Percentiles rank a stretch among this genome's conserved stretches.
Evolutionary conservation across 2,888 invertebrate genomes (phyloP).

Genomic region (Chydorus sphaericus): DNA sequence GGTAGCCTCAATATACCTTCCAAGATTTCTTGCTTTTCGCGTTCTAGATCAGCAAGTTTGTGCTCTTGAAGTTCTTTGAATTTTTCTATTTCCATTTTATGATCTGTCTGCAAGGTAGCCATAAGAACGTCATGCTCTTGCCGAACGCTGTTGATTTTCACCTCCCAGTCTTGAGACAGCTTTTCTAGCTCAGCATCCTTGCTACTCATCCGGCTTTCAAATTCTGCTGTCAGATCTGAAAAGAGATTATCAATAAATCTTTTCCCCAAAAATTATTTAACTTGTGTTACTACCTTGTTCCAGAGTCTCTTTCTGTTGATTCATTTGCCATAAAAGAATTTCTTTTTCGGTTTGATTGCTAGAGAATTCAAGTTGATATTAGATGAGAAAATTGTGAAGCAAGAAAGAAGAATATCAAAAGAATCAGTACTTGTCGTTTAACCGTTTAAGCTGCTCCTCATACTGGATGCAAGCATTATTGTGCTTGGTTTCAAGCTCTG

Average conservation of each 20-base stretch:
- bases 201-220: background rate
- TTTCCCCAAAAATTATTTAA: background rate
- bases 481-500: background rate
- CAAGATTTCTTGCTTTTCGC: background rate
- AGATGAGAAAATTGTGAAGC: background rate
- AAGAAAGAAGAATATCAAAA: background rate
- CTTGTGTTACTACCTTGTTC: background rate
- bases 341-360: slow-evolving; percentile 1
- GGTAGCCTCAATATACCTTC: too few species aligned
- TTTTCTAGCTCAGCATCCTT: background rate
- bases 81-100: background rate
- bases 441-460: background rate
- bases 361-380: background rate
- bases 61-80: background rate
- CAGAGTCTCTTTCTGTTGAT: background rate
- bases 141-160: background rate
- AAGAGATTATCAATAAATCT: background rate
- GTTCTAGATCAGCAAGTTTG: background rate
- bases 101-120: background rate
- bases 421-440: background rate
- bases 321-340: background rate
- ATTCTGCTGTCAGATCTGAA: background rate
- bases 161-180: background rate
- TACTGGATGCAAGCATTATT: background rate
- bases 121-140: background rate